phyloP scores from a whole-genome alignment of 2,888 invertebrate species.

The Dione vanillae region DNA sequence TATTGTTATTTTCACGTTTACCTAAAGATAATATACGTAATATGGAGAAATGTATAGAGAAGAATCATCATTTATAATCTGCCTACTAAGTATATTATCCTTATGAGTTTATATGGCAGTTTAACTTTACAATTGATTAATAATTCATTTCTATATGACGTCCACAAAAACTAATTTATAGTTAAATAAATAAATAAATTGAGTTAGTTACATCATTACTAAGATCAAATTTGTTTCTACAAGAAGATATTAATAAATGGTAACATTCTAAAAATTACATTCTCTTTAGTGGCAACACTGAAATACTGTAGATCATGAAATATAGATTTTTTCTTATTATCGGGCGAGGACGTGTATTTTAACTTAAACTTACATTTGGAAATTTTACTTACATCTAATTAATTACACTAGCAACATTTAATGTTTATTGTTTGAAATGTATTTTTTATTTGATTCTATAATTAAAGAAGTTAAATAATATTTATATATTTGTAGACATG shows the following conservation, averaged over 20 bases:
- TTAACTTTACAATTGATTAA: constrained; percentile 14
- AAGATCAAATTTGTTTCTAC: constrained; percentile 16
- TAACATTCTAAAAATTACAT: constrained; percentile 26
- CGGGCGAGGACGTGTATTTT: constrained; percentile 26
- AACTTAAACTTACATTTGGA: constrained; percentile 27
- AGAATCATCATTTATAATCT: constrained; percentile 9
- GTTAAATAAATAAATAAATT: not conserved
- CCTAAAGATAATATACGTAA: constrained; percentile 23
- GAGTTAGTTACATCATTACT: not conserved
- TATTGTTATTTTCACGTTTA: constrained; percentile 26
- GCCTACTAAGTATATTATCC: constrained; percentile 23
- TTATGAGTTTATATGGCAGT: constrained; percentile 7
- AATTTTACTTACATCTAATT: constrained; percentile 33
- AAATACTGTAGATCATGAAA: constrained; percentile 27
- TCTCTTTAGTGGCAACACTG: constrained; percentile 19
- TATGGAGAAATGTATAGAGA: constrained; percentile 12
- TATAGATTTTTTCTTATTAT: constrained; percentile 21
- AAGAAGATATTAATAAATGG: constrained; percentile 31
- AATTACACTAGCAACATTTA: constrained; percentile 38
- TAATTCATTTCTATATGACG: not conserved
- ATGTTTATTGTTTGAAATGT: constrained; percentile 32
- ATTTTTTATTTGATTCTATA: constrained; percentile 1
- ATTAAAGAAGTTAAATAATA: too few relatives aligned
- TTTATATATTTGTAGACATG: too few relatives aligned
- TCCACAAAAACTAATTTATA: not conserved